Percentiles rank a stretch among this genome's conserved stretches.
phyloP scores from a whole-genome alignment of 2,888 invertebrate genomes.

The Odontothrips loti region DNA sequence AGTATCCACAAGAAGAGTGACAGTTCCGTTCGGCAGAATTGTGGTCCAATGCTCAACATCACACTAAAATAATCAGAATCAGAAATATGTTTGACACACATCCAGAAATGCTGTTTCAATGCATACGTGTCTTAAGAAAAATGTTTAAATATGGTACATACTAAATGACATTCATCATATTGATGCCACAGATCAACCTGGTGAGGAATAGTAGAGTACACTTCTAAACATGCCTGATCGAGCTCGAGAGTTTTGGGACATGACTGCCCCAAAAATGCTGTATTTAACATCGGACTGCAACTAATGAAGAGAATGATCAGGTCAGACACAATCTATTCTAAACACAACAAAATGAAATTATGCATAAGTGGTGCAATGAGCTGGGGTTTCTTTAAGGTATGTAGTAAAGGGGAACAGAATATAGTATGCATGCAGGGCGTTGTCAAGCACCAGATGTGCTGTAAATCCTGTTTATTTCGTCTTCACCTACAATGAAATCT shows the following conservation, averaged over 20 bases:
- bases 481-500: too few species aligned
- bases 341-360: too few species aligned
- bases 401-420: too few species aligned
- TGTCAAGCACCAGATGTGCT: too few species aligned
- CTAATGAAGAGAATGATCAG: too few species aligned
- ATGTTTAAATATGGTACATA: constrained; percentile 27
- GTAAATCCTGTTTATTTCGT: too few species aligned
- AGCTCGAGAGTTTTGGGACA: constrained; percentile 29
- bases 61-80: constrained; percentile 41
- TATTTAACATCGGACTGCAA: not conserved
- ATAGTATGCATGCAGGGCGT: too few species aligned
- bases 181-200: constrained; percentile 35
- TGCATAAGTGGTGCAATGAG: too few species aligned
- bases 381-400: too few species aligned
- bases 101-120: not conserved
- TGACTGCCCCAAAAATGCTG: not conserved
- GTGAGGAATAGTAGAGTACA: constrained; percentile 28
- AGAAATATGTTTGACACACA: not conserved
- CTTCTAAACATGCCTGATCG: constrained; percentile 36
- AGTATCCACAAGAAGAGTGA: constrained; percentile 42
- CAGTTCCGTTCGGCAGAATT: constrained; percentile 41
- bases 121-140: not conserved
- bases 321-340: too few species aligned
- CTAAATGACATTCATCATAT: constrained; percentile 36
- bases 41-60: constrained; percentile 39